These are phyloP conservation scores for Orchestes rusci DNA, from an alignment of 2,888 invertebrate genomes.

Conservation along the genomic window DNA sequence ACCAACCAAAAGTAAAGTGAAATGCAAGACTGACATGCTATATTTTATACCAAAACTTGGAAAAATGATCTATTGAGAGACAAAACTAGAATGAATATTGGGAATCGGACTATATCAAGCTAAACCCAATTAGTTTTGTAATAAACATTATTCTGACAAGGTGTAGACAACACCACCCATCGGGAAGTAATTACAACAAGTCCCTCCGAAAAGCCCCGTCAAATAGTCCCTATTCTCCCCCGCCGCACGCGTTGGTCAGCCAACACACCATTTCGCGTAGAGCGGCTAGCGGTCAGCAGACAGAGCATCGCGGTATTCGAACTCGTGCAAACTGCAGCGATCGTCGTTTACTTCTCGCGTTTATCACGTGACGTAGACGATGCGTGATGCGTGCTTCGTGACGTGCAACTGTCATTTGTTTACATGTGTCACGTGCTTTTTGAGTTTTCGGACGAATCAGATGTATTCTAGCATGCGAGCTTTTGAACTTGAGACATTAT, in stretches of 20 bases:
- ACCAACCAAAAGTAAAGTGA: too few relatives aligned
- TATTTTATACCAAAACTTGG: too few relatives aligned
- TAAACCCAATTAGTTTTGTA: too few relatives aligned
- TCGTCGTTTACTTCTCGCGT: constrained; percentile 30
- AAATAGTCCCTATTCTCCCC: constrained; percentile 19
- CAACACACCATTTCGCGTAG: too few relatives aligned
- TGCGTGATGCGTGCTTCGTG: constrained; percentile 21
- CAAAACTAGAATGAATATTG: too few relatives aligned
- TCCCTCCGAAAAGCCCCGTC: background rate
- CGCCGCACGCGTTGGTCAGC: constrained; percentile 46
- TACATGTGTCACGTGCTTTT: constrained; percentile 25
- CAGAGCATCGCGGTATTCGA: constrained; percentile 45
- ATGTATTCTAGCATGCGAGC: too few relatives aligned
- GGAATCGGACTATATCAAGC: too few relatives aligned
- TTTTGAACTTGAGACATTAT: too few relatives aligned
- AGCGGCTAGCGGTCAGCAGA: constrained; percentile 37
- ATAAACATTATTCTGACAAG: too few relatives aligned
- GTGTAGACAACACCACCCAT: constrained; percentile 18
- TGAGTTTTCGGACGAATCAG: too few relatives aligned
- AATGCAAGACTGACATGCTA: too few relatives aligned
- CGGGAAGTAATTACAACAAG: constrained; percentile 19
- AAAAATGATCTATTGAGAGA: too few relatives aligned
- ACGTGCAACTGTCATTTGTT: constrained; percentile 36
- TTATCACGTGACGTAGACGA: constrained; percentile 21
- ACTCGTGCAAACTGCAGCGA: constrained; percentile 40